Percentiles rank a stretch among this genome's conserved stretches.
These are phyloP conservation scores for Conus ventricosus DNA, from an alignment of 1,140 invertebrate species.

Conservation along the genomic window DNA sequence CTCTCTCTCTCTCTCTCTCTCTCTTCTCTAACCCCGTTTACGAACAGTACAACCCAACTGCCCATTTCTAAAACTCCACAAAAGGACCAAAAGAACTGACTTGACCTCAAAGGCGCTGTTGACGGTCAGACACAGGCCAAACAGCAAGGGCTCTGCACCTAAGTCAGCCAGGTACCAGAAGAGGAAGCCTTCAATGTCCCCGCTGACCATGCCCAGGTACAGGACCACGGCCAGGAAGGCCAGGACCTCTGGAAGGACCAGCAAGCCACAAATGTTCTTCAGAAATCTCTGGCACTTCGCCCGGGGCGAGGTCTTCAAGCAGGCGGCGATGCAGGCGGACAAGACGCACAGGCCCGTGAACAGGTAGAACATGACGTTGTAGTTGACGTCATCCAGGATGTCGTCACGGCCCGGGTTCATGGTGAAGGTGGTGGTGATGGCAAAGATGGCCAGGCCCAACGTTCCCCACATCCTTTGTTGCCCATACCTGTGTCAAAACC, in stretches of 20 bases:
- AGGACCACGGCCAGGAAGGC: slow-evolving; percentile 42
- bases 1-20: background rate
- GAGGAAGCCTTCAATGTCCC: slow-evolving; percentile 42
- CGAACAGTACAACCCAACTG: no score
- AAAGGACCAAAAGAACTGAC: background rate
- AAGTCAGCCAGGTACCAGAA: slow-evolving; percentile 48
- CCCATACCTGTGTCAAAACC: background rate
- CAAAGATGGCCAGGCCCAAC: slow-evolving; percentile 46
- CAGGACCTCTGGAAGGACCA: slow-evolving; percentile 41
- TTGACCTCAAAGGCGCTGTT: slow-evolving; percentile 42
- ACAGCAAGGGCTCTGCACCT: slow-evolving; percentile 29
- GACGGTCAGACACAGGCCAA: slow-evolving; percentile 39
- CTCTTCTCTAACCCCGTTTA: background rate
- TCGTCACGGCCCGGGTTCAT: slow-evolving; percentile 64
- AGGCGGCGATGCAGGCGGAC: slow-evolving; percentile 47
- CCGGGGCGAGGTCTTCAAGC: slow-evolving; percentile 46
- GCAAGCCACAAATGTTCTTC: slow-evolving; percentile 43
- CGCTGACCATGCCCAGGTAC: slow-evolving; percentile 46
- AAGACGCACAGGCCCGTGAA: slow-evolving; percentile 39
- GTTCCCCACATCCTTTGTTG: slow-evolving; percentile 46
- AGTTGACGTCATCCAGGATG: slow-evolving; percentile 50
- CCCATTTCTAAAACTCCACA: no score
- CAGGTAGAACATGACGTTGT: slow-evolving; percentile 53
- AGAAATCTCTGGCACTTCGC: slow-evolving; percentile 33
- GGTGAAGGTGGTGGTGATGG: slow-evolving; percentile 44